Evolutionary conservation across 2,888 invertebrate species (phyloP), one percentile per base, ranked within the genome.

Genomic region (Agrotis puta): DNA sequence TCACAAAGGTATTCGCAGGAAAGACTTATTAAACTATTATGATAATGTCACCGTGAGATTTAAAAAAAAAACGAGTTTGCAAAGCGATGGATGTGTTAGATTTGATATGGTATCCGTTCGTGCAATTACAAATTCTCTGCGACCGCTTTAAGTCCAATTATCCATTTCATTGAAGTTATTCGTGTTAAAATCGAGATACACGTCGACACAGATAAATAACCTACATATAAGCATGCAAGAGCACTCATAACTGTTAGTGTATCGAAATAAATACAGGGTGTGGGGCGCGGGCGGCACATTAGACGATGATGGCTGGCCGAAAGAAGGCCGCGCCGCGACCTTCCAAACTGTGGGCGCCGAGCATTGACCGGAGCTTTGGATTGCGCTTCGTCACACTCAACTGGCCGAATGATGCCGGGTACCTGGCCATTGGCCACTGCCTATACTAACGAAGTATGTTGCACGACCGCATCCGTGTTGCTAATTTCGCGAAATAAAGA

Each of bases 311-410:
- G 90, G 90, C 87, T 89, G 88, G 91, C 85, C 90, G 91, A 94
- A 95, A 95, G 95, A 95, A 95, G 96, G 95, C 93, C 96, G 94
- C 91, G 89, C 88, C 89, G 92, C 94, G 96, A 95, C 96, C 96
- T 96, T 94, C 95, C 95, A 90, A 92, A 93, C 91, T 91, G 88
- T 92, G 90, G 91, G 89, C 89, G 90, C 90, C 93, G 95, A 93
- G 88, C 95, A 88, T 93, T 94, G 95, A 95, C 94, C 94, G 92
- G 77, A 77, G 85, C 81, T 86, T 87, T 75, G 80, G 86, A 84
- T 84, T 81, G 80, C 86, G 90, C 89, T 87, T 86, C 90, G 90
- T 89, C 91, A 90, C 88, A 89, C 86, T 84, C 85, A 83, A 83
- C 85, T 88, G 88, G 83, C 79, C 82, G 81, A 89, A 88, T 83